These are phyloP conservation scores for Cuculus canorus DNA, from an alignment of 2,797 vertebrate genomes.

Conservation along the genomic window DNA sequence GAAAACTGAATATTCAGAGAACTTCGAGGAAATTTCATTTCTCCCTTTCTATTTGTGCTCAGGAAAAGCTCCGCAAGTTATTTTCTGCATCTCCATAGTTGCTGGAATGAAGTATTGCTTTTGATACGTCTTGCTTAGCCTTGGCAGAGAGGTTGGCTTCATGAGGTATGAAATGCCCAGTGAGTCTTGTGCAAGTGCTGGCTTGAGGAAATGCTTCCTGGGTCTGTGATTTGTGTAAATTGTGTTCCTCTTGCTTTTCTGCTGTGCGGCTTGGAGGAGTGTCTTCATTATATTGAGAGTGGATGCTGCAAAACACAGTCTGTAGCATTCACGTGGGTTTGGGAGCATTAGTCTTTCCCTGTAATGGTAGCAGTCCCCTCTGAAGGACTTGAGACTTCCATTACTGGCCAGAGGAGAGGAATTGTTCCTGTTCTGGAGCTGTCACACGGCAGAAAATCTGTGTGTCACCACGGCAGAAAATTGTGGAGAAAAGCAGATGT, in stretches of 20 bases:
- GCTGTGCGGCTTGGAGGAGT: neutral
- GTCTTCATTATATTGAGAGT: neutral
- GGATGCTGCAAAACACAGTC: neutral
- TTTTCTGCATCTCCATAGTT: neutral
- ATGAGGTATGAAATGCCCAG: rapidly evolving
- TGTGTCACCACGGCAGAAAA: no score
- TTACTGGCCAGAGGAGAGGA: neutral
- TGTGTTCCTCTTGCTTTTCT: neutral
- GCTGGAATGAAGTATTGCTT: neutral
- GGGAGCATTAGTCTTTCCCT: neutral
- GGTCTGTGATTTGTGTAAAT: neutral
- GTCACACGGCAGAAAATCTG: rapidly evolving
- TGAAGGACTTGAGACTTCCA: neutral
- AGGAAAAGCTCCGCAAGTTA: neutral
- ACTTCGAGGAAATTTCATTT: neutral
- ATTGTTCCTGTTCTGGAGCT: neutral
- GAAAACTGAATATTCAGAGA: neutral
- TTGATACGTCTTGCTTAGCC: neutral
- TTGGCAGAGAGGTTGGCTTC: neutral
- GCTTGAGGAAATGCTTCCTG: neutral
- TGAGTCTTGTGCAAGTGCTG: neutral
- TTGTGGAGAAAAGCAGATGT: neutral
- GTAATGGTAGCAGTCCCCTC: neutral
- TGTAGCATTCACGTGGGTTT: rapidly evolving
- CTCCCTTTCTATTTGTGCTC: neutral